phyloP scores from a whole-genome alignment of 1,140 invertebrate genomes.

The Lineus longissimus region DNA sequence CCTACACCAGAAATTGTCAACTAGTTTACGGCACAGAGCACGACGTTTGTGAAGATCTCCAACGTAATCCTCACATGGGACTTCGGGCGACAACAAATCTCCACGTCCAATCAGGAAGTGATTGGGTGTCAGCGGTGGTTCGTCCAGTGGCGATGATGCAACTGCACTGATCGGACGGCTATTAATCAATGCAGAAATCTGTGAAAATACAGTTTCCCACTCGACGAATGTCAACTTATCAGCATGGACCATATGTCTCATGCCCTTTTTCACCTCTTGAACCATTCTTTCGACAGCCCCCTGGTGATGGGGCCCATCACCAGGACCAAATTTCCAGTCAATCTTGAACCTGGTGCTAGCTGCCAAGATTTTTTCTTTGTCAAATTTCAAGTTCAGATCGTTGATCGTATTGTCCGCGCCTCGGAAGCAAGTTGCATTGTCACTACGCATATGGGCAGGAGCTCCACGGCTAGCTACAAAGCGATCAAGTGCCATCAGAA shows the following conservation, averaged over 20 bases:
- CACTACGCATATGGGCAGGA: not conserved
- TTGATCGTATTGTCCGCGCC: not conserved
- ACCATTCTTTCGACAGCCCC: not conserved
- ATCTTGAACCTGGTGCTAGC: not conserved
- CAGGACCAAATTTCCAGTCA: not conserved
- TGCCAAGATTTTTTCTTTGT: not conserved
- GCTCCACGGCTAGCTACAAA: not conserved
- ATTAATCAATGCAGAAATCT: not conserved
- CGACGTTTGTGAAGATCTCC: not conserved
- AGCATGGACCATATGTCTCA: not conserved
- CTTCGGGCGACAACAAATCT: not conserved
- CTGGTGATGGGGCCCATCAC: not conserved
- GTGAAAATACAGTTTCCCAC: not conserved
- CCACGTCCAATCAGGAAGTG: not conserved
- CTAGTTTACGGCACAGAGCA: not conserved
- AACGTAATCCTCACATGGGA: slow-evolving; percentile 1
- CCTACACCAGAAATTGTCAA: not conserved
- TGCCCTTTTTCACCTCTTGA: not conserved
- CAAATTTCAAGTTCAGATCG: not conserved
- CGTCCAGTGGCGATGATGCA: not conserved
- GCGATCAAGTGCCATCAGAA: not conserved
- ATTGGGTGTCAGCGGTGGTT: not conserved
- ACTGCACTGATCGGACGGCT: not conserved
- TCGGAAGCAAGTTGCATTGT: slow-evolving; percentile 1
- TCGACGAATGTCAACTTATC: slow-evolving; percentile 5